Base-by-base conservation (phyloP, 2,113 vertebrate species). In the Acrocephalus kingi region DNA sequence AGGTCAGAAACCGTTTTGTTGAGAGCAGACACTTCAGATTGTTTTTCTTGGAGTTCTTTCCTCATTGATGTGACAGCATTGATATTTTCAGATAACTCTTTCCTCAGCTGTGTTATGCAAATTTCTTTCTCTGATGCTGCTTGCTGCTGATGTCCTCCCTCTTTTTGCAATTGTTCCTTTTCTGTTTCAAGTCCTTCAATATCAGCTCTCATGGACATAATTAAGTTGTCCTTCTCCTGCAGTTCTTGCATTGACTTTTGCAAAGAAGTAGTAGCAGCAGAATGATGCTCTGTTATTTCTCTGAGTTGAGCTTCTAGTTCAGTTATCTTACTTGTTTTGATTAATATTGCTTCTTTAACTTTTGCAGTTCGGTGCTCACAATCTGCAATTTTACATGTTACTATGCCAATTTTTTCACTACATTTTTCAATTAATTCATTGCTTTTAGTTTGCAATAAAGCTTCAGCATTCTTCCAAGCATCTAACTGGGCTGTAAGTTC, bases 301-400 rank as follows among this genome's bases (percentile, higher is more conserved):
- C 41, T 94, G 83, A 99, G 97, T 35, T 97, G 98, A 93, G 97
- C 94, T 98, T 99, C 98, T 93, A 99, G 98, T 84, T 98, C 97
- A 97, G 96, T 91, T 92, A 99, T 97, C 87, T 80, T 97, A 64
- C 87, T 66, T 17, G 14, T 84, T 96, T 98, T 98, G 55, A 78
- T 89, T 51, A 97, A 77, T 66, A 99, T 79, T 23, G 89, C 83
- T 93, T 98, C 98, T 97, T 98, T 98, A 52, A 99, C 95, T 93
- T 97, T 96, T 24, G 63, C 94, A 30, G 97, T 88, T 52, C 22
- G 98, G 37, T 59, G 97, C n/a, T 99, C 98, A 61, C 98, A 98
- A 45, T 90, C 91, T 39, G 96, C 76, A 89, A 99, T 95, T 96
- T 96, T 98, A 31, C 97, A 77, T 12, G 97, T 96, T 59, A 99